Evolutionary conservation across 2,113 vertebrate species (phyloP), one percentile per base, ranked within the genome.

Genomic region (Embiotoca jacksoni): DNA sequence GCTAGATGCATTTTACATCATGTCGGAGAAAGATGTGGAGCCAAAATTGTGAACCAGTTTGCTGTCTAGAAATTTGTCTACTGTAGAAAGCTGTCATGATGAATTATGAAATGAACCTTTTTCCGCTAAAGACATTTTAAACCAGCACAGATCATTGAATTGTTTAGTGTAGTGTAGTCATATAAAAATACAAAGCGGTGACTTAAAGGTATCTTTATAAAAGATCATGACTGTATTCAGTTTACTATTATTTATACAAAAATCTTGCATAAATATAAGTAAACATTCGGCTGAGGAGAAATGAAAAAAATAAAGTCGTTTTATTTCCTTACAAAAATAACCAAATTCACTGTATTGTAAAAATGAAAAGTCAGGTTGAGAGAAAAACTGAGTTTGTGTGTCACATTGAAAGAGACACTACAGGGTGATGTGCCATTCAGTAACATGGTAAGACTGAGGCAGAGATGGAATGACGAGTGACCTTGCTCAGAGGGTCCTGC

Each of bases 401-500:
- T 58, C 14, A 4, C 46, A 57, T 30, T 31, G 39, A 44, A 5
- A 53, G 23, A 53, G 31, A 56, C 8, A 2, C 30, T 6, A 54
- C 63, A 47, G 50, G 39, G 47, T 77, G 11, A 64, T 35, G 69
- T 70, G 39, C 33, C 54, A 53, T 55, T 79, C 33, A 64, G 60
- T 53, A 50, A 57, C 46, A 32, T 56, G 23, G 36, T 56, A 16
- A 76, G 50, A 69, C 78, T 23, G 49, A 79, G 36, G 75, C 78
- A 65, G 75, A 56, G 65, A 81, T 62, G 37, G 62, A 36, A 57
- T 73, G 58, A 82, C 84, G 64, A 63, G 72, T 84, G 79, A 89
- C 88, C 87, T 88, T 86, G 83, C 86, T 87, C 70, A 61, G 39
- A 84, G 80, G 83, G 68, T 76, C 72, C 64, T 66, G 76, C 63